Evolutionary conservation across 1,140 invertebrate genomes (phyloP).

Genomic region (Bombus vancouverensis): DNA sequence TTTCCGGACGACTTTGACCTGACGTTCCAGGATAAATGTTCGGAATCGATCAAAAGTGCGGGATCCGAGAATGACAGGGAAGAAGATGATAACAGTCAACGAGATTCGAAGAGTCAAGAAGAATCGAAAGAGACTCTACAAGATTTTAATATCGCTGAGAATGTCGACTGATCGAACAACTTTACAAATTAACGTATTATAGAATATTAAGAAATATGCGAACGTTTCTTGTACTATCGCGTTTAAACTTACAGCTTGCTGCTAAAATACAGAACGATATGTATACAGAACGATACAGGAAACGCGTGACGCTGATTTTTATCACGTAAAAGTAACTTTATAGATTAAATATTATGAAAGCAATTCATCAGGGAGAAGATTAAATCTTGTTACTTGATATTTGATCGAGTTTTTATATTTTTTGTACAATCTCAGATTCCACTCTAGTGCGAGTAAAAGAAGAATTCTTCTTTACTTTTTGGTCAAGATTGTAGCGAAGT

Average conservation of each 20-base stretch:
- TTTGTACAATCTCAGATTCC: no score
- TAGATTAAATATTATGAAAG: no score
- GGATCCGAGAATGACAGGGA: background rate
- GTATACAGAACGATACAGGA: no score
- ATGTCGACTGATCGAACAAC: background rate
- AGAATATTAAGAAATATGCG: background rate
- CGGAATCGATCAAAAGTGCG: background rate
- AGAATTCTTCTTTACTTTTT: background rate
- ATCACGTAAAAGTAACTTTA: background rate
- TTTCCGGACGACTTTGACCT: slow-evolving; percentile 69
- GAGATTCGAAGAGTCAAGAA: no score
- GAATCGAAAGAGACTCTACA: no score
- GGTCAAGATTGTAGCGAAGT: background rate
- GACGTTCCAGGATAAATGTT: slow-evolving; percentile 31
- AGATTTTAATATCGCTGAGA: no score
- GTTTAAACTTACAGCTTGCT: background rate
- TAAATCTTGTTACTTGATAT: no score
- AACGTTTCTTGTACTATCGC: background rate
- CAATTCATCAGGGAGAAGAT: no score
- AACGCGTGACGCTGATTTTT: background rate
- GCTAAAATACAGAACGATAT: background rate
- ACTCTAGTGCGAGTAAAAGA: background rate
- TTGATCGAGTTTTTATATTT: no score
- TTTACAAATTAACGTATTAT: background rate
- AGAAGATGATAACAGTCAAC: background rate